Percentiles rank a stretch among this genome's conserved stretches.
phyloP scores from a whole-genome alignment of 2,888 invertebrate genomes.

The Thumatha senex region DNA sequence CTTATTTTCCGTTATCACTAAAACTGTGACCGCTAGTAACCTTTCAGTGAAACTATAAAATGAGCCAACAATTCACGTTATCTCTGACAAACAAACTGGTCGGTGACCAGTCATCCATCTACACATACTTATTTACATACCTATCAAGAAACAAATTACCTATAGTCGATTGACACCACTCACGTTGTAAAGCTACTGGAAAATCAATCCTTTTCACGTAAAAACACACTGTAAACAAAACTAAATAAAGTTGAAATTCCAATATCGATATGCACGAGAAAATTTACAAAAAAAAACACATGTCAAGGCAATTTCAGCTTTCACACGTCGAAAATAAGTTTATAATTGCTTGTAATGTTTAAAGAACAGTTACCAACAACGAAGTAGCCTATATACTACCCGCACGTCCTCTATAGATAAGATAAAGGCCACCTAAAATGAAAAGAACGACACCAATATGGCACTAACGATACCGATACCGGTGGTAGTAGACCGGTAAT shows the following conservation, averaged over 20 bases:
- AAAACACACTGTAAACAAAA: constrained; percentile 39
- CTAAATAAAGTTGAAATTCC: constrained; percentile 28
- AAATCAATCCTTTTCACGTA: constrained; percentile 42
- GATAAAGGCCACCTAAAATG: constrained; percentile 77
- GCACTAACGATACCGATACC: constrained; percentile 69
- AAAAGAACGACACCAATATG: constrained; percentile 74
- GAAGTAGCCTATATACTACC: constrained; percentile 70
- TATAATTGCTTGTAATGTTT: constrained; percentile 19
- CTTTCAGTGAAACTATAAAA: constrained; percentile 27
- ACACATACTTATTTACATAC: constrained; percentile 75
- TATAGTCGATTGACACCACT: constrained; percentile 68
- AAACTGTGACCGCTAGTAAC: constrained; percentile 36
- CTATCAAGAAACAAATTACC: constrained; percentile 77
- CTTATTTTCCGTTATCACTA: constrained; percentile 25
- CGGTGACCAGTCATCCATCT: constrained; percentile 78
- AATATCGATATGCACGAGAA: constrained; percentile 35
- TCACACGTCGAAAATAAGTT: constrained; percentile 15
- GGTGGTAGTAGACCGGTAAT: constrained; percentile 63
- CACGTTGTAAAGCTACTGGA: constrained; percentile 72
- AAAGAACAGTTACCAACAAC: constrained; percentile 58
- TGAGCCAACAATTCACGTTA: constrained; percentile 47
- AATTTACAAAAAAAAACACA: constrained; percentile 50
- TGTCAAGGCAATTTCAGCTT: constrained; percentile 26
- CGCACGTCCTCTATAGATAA: constrained; percentile 84
- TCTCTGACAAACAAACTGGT: constrained; percentile 55